Evolutionary conservation across 2,888 invertebrate genomes (phyloP).

Genomic region (Cremastinae sp.): DNA sequence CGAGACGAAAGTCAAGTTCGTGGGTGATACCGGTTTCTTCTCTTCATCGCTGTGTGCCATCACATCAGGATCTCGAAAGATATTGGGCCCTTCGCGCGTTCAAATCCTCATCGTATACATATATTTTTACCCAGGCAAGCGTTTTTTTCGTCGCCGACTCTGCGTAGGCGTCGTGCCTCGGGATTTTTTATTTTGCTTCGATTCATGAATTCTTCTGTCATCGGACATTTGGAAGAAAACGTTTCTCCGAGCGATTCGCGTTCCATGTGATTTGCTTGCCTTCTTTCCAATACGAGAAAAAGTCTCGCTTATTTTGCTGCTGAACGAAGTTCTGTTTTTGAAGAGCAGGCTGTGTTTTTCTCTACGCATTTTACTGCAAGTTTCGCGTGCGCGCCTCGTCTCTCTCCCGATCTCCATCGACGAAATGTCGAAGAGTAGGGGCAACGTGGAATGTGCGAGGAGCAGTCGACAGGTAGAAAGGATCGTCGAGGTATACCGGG

Average conservation of each 20-base stretch:
- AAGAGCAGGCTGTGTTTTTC: not conserved
- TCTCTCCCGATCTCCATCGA: constrained; percentile 10
- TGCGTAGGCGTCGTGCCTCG: constrained; percentile 31
- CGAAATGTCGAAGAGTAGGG: constrained; percentile 63
- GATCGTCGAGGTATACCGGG: constrained; percentile 56
- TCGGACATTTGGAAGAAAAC: not conserved
- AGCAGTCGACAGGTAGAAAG: constrained; percentile 64
- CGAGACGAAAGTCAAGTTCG: constrained; percentile 39
- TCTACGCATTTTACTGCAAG: constrained; percentile 47
- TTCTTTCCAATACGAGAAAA: too few species aligned
- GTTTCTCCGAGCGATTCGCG: too few species aligned
- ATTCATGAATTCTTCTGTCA: not conserved
- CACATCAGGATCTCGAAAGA: constrained; percentile 57
- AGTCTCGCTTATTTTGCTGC: too few species aligned
- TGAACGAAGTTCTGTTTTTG: too few species aligned
- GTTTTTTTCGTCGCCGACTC: not conserved
- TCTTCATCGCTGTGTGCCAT: constrained; percentile 51
- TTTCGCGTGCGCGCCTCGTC: constrained; percentile 30
- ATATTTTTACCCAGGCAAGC: not conserved
- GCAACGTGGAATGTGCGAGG: constrained; percentile 62
- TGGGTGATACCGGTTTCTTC: constrained; percentile 59
- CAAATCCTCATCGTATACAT: constrained; percentile 12
- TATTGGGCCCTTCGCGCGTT: constrained; percentile 47
- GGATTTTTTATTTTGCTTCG: not conserved
- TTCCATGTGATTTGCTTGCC: too few species aligned